Evolutionary conservation across 2,888 invertebrate genomes (phyloP), one percentile per base, ranked within the genome.

Genomic region (Lepidochrysops patricia): DNA sequence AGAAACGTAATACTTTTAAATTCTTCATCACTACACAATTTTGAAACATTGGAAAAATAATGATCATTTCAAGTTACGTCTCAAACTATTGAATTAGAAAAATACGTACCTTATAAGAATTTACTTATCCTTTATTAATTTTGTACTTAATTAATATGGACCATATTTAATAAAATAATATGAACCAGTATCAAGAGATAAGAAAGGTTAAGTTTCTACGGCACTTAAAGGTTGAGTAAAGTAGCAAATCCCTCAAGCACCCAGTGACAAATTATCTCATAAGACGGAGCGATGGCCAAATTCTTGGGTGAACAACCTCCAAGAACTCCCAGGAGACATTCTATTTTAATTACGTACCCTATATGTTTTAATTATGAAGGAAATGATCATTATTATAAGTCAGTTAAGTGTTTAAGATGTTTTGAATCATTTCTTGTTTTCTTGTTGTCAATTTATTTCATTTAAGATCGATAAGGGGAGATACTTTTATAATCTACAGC

Each of bases 301-400:
- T 43, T 81, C 79, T 72, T 84, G 82, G 87, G 88, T 88, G 85
- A 88, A 88, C 80, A 85, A 88, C 88, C 88, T 88, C 79, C 82
- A 84, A n/a, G n/a, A 84, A 87, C 87, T 84, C 82, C 78, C 73
- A 76, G 81, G 85, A 82, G 88, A 88, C 86, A 88, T 80, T 88
- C 86, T 88, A 88, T 88, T 88, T 86, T 87, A 87, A 84, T 81
- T 60, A 67, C 63, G 62, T 62, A 63, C 64, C 68, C n/a, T n/a
- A n/a, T 63, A 63, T 62, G 65, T n/a, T 62, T 62, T 62, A 58
- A 62, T 62, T 60, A 56, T 61, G 59, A 58, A 57, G 58, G 59
- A 59, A 59, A 25, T 52, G 29, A 29, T 37, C 32, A 54, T 54
- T 54, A 54, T 54, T 54, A 29, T 12, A 26, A 27, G 37, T 29